Base-by-base conservation (phyloP, 2,797 vertebrate species). In the Pelobates cultripes region DNA sequence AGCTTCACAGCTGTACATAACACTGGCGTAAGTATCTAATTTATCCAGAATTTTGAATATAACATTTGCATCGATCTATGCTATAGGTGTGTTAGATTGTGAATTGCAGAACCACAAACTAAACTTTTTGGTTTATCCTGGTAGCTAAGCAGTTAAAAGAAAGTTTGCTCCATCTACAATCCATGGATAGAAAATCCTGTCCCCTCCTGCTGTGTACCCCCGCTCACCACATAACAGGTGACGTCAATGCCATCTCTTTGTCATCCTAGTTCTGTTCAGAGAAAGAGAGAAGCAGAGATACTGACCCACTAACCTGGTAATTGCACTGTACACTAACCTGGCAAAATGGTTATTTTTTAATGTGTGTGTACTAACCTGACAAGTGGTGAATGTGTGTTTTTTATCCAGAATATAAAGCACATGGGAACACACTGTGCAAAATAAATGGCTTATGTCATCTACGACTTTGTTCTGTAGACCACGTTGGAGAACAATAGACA, bases 271-370 rank as follows among this genome's bases (percentile, higher is more conserved):
- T 67, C 28, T 47, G 61, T 76, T 7, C 28, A 51, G 74, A 47
- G 10, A 28, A 28, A 28, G 43, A 45, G 43, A 74, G 53, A n/a
- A 61, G 43, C 3, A 43, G 72, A 47, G 61, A 45, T n/a, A 66
- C 61, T 76, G 74, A 76, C 74, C 74, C 67, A 76, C 61, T 66
- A 76, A 76, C 61, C 61, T 66, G 43, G 41, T 55, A 74, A 43
- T 43, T 4, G 4, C 41, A 74, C 41, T 43, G 17, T 74, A n/a
- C 28, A 68, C 10, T 43, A 68, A 43, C 42, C 41, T 10, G 42
- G 55, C 55, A 57, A 12, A 14, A 57, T 4, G 14, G 55, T 14
- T 7, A 15, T 57, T 57, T 42, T 2, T 43, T 68, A 10, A 41
- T 3, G 8, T 61, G 57, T 5, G 5, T n/a, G 15, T 61, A 13